Evolutionary conservation across 2,797 vertebrate genomes (phyloP).

Genomic region (Telmatherina bonti): DNA sequence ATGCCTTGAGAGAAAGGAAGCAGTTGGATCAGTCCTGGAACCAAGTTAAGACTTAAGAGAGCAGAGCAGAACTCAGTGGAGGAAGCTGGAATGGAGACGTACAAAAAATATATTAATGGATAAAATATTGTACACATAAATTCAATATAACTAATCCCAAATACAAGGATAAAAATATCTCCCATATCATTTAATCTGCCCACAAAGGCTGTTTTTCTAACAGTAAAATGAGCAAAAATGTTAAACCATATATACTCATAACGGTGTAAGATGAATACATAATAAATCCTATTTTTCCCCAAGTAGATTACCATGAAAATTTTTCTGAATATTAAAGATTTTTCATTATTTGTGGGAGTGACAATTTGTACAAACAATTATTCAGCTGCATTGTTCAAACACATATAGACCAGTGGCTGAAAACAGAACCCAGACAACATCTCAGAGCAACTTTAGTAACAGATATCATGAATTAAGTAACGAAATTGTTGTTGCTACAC

Average conservation of each 20-base stretch:
- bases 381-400: no score
- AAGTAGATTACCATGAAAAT: no score
- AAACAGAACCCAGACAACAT: neutral
- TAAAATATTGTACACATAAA: neutral
- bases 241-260: no score
- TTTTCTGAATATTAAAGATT: no score
- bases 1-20: constrained; percentile 86
- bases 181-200: no score
- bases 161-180: neutral
- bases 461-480: neutral
- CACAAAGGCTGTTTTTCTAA: no score
- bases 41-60: constrained; percentile 85
- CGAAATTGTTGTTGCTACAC: neutral
- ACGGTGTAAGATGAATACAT: no score
- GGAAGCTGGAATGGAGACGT: constrained; percentile 74
- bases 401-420: no score
- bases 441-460: neutral
- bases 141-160: neutral
- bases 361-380: no score
- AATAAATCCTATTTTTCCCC: no score
- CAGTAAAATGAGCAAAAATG: no score
- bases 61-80: constrained; percentile 83
- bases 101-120: neutral
- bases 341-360: no score
- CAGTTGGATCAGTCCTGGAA: constrained; percentile 88